Conservation (phyloP, 35 echinoderm and acorn worm species). For the Patiria miniata region DNA sequence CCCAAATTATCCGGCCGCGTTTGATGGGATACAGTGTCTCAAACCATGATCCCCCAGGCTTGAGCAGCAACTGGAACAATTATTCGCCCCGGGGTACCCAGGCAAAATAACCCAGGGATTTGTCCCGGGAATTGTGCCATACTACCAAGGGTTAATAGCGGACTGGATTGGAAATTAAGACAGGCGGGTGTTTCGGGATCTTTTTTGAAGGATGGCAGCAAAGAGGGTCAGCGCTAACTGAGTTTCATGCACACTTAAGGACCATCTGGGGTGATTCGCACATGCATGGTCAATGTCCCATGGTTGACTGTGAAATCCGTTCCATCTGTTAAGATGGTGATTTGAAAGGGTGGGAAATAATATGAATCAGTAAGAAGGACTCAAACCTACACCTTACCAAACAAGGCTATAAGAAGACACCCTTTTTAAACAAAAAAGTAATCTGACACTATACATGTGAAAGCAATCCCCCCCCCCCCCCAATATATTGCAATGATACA, state of each 20-base stretch:
- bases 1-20: neutral
- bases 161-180: neutral
- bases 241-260: neutral
- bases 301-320: neutral
- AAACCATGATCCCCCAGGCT: neutral
- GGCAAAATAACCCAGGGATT: neutral
- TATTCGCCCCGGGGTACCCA: neutral
- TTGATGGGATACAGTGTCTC: slow-evolving; percentile 2
- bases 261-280: neutral
- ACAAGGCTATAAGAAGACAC: too few species aligned
- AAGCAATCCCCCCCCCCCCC: too few species aligned
- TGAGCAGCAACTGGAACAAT: neutral
- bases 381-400: too few species aligned
- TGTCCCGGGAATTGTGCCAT: neutral
- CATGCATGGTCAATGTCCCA: neutral
- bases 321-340: neutral
- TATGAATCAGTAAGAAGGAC: too few species aligned
- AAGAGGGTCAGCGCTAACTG: slow-evolving; percentile 13
- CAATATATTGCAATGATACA: too few species aligned
- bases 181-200: neutral
- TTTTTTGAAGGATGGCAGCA: neutral
- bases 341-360: too few species aligned
- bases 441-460: too few species aligned
- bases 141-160: slow-evolving; percentile 2
- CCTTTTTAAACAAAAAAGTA: too few species aligned